phyloP scores from a whole-genome alignment of 2,888 invertebrate genomes.

The Trachelus iudaicus region DNA sequence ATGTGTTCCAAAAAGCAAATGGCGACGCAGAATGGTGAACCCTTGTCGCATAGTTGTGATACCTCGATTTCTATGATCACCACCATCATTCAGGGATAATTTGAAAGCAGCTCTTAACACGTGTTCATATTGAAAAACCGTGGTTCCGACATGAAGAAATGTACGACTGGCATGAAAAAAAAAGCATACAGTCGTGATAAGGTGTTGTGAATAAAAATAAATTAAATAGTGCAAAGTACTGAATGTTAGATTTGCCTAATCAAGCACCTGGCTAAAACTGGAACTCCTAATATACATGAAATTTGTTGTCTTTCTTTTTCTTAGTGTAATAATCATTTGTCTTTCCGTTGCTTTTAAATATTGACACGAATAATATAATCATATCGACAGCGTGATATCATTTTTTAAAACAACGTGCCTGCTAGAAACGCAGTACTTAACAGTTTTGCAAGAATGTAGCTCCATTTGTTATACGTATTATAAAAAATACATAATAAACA shows the following conservation, averaged over 20 bases:
- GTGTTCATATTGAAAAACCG: conserved; percentile 7
- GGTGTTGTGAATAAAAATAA: conserved; percentile 26
- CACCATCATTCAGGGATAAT: neutral
- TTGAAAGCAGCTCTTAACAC: conserved; percentile 5
- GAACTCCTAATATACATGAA: neutral
- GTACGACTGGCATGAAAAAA: conserved; percentile 5
- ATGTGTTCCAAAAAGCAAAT: conserved; percentile 97
- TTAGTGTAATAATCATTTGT: neutral
- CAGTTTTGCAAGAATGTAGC: neutral
- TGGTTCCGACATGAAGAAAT: conserved; percentile 10
- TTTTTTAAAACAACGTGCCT: neutral
- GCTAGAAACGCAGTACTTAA: neutral
- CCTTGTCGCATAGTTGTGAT: conserved; percentile 26
- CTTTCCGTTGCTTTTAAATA: neutral
- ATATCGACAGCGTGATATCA: neutral
- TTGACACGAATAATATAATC: neutral
- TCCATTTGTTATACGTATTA: neutral
- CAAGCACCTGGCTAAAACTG: neutral
- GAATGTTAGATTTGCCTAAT: conserved; percentile 33
- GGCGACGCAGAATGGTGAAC: conserved; percentile 99
- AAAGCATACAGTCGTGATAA: conserved; percentile 17
- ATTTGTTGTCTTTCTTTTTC: neutral
- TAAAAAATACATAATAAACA: neutral
- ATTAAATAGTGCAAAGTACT: conserved; percentile 32
- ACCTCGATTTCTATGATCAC: neutral